Base-by-base conservation (phyloP, 2,113 vertebrate species). In the Theristicus caerulescens region DNA sequence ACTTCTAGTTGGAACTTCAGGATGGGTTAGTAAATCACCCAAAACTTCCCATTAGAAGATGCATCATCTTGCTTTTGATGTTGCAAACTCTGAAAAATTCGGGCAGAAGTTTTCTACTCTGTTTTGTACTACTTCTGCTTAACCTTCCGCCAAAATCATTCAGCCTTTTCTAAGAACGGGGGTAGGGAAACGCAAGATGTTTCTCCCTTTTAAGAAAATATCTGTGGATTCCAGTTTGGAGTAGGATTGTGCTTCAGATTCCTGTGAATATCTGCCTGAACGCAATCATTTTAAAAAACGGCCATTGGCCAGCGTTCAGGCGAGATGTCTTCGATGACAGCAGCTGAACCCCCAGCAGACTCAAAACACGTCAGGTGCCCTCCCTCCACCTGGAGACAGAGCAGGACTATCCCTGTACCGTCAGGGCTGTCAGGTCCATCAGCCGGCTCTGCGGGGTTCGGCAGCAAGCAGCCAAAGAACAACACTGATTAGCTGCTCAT, bases 401-500 rank as follows among this genome's bases (percentile, higher is more conserved):
- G 52, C 61, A 89, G 70, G 84, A 87, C 65, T 5, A 24, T 36
- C 81, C 77, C 78, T 31, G n/a, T 13, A 12, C 70, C 13, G 18
- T 19, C 57, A 29, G 69, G 51, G 65, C 76, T 81, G 36, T 77
- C 76, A 64, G 86, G 77, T 82, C 83, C 77, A 26, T 77, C 3
- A 0, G 31, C 52, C 71, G 38, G 80, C 61, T 67, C 93, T 29
- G 80, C 8, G 2, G 85, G 79, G 55, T n/a, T 94, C 32, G 7
- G 51, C 93, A 84, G 29, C 1, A 2, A 86, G 83, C 88, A 95
- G 88, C 65, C 83, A 40, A 51, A 82, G 85, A 92, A 64, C 87
- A 86, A 38, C 65, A 7, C 69, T 94, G 95, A 96, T 96, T 91
- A 96, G 90, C 89, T 91, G 94, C 95, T 95, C 95, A 87, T 95